Percentiles rank a stretch among this genome's conserved stretches.
These are phyloP conservation scores for Manduca sexta DNA, from an alignment of 1,140 invertebrate genomes.

Conservation along the genomic window DNA sequence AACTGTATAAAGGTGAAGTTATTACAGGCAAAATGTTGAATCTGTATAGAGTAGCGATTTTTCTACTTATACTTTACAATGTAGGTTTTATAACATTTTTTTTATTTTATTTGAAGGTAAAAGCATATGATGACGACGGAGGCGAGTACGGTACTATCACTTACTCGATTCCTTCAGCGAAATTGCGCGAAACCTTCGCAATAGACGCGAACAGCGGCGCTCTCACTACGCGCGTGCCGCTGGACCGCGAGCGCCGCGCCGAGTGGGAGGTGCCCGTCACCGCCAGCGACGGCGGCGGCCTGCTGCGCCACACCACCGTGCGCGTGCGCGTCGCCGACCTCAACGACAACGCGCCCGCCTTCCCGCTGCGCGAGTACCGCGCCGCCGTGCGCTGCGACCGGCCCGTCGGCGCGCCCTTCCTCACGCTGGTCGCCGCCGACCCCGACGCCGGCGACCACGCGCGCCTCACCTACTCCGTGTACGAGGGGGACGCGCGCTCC, in stretches of 20 bases:
- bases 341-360: conserved; percentile 91
- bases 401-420: conserved; percentile 78
- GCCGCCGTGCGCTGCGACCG: conserved; percentile 80
- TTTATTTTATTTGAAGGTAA: no score
- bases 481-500: conserved; percentile 75
- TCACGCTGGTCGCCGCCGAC: conserved; percentile 73
- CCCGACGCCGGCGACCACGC: conserved; percentile 80
- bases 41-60: no score
- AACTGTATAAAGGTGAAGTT: no score
- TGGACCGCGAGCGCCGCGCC: conserved; percentile 86
- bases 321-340: conserved; percentile 86
- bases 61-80: no score
- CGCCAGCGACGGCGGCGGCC: conserved; percentile 90
- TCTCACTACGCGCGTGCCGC: conserved; percentile 81
- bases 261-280: conserved; percentile 87
- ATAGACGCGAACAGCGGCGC: conserved; percentile 87
- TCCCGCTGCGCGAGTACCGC: conserved; percentile 87
- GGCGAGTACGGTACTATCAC: conserved; percentile 85
- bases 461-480: conserved; percentile 81
- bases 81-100: no score
- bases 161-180: conserved; percentile 88
- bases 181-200: conserved; percentile 83
- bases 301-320: conserved; percentile 85
- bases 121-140: conserved; percentile 87
- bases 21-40: no score